Evolutionary conservation across 2,888 invertebrate species (phyloP).

Genomic region (Chloroclysta siterata): DNA sequence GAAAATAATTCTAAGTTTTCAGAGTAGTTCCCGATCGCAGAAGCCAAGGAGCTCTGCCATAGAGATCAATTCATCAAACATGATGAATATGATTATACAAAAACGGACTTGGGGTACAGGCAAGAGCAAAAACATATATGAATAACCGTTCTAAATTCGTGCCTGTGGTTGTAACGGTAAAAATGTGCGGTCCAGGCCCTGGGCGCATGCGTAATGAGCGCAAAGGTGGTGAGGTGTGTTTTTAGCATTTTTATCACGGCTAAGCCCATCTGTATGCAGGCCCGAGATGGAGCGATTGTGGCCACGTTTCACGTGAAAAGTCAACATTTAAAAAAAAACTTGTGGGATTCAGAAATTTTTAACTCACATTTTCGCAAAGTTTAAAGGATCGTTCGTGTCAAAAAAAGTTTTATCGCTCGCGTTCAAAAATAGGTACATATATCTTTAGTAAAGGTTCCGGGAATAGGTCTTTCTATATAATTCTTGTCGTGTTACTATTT

Average conservation of each 20-base stretch:
- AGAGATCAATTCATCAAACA: no score
- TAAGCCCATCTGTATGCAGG: slow-evolving; percentile 45
- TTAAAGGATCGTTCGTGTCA: not conserved
- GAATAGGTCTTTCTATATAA: no score
- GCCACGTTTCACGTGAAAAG: slow-evolving; percentile 32
- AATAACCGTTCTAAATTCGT: slow-evolving; percentile 12
- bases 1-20: no score
- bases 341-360: slow-evolving; percentile 15
- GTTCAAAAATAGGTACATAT: no score
- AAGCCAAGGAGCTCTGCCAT: no score
- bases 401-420: not conserved
- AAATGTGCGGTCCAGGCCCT: slow-evolving; percentile 44
- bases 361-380: slow-evolving; percentile 5
- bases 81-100: no score
- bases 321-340: slow-evolving; percentile 22
- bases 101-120: no score
- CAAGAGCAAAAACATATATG: no score
- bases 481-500: no score
- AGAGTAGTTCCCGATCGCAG: no score
- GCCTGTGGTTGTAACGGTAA: slow-evolving; percentile 35
- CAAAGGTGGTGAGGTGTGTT: slow-evolving; percentile 45
- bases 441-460: no score
- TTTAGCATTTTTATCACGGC: slow-evolving; percentile 54
- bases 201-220: slow-evolving; percentile 55
- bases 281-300: slow-evolving; percentile 34